Evolutionary conservation across 1,140 invertebrate genomes (phyloP), one percentile per base, ranked within the genome.

Genomic region (Sipha flava): DNA sequence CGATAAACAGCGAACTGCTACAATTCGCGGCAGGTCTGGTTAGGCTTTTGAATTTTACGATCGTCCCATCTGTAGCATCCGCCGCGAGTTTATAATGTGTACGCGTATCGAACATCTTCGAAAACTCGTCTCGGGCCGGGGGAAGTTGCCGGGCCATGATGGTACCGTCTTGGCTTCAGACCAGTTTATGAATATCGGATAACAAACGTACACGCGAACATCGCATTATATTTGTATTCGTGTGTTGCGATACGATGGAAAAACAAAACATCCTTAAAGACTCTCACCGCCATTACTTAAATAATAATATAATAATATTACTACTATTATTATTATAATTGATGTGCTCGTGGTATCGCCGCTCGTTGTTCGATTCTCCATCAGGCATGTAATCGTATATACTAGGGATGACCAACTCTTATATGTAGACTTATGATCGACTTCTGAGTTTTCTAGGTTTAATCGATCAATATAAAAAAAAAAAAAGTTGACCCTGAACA

Each of bases 171-270:
- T 77, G 73, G 73, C 73, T 43, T 18, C 7, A 18, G 31, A 26
- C 73, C 73, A 77, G 59, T 52, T 77, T 77, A 77, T 77, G 73
- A 77, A 77, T 77, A 77, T 77, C 73, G 73, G 34, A 77, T 59
- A 40, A 43, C 6, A 43, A 43, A 18, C 18, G 31, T 21, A 29
- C 26, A 26, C 16, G n/a, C n/a, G 34, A 1, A 31, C 47, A 10
- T 40, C 18, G 7, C 47, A 12, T 21, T 23, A 26, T 29, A 29
- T 14, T 59, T 7, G 6, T 29, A 43, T n/a, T 21, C 9, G 34
- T 12, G 14, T 40, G 5, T 23, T 10, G 14, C n/a, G 62, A 40
- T 40, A n/a, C n/a, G n/a, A n/a, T n/a, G n/a, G n/a, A 34, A 49
- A 34, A 62, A 34, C 34, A 37, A 64, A 37, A 0, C 31, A n/a